Percentiles rank a stretch among this genome's conserved stretches.
phyloP scores from a whole-genome alignment of 2,888 invertebrate species.

The Baccha elongata region DNA sequence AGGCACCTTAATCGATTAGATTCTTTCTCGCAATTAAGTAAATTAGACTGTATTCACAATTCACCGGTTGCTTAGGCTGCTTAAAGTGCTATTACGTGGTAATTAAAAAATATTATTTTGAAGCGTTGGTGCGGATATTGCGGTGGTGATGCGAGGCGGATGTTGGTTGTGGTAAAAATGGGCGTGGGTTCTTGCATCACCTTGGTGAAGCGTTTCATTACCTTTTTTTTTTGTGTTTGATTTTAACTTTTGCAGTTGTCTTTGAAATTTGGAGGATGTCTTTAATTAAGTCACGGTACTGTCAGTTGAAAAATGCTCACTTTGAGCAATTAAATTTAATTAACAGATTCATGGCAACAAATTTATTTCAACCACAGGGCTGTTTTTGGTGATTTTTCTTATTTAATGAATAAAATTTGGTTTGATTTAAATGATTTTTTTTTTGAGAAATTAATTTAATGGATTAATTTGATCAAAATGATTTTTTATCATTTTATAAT shows the following conservation, averaged over 20 bases:
- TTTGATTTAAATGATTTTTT: constrained; percentile 5
- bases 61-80: constrained; percentile 69
- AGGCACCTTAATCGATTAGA: constrained; percentile 65
- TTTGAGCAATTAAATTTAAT: constrained; percentile 71
- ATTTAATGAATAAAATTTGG: neutral
- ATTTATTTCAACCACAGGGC: constrained; percentile 3
- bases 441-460: too few species aligned
- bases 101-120: constrained; percentile 66
- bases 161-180: neutral
- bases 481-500: too few species aligned
- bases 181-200: constrained; percentile 19
- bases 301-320: constrained; percentile 40
- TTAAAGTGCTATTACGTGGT: constrained; percentile 67
- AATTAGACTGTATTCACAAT: constrained; percentile 68
- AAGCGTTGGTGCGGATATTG: constrained; percentile 44
- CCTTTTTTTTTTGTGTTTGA: constrained; percentile 22
- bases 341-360: constrained; percentile 51
- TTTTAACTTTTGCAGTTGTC: constrained; percentile 23
- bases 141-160: constrained; percentile 12
- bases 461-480: too few species aligned
- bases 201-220: constrained; percentile 18
- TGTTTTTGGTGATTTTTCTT: constrained; percentile 11
- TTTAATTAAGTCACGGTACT: constrained; percentile 60
- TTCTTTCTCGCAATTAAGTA: constrained; percentile 70
- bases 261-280: constrained; percentile 40